Conservation (phyloP, 2,113 vertebrate species). For the Cheilinus undulatus region DNA sequence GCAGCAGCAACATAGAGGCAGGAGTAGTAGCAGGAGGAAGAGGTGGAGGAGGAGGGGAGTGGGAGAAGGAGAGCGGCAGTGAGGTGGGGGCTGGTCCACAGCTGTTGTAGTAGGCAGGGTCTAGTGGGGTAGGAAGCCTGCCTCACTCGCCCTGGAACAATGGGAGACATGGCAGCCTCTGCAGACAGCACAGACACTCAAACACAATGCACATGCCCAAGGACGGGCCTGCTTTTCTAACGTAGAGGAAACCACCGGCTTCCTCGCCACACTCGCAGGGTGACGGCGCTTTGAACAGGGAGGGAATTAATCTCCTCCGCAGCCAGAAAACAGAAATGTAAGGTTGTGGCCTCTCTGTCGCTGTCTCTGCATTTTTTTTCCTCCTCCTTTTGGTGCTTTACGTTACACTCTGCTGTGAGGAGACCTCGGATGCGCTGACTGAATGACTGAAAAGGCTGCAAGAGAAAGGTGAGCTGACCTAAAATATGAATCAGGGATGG, state of each 20-base stretch:
- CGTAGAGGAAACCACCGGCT: slow-evolving; percentile 66
- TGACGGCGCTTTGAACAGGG: slow-evolving; percentile 40
- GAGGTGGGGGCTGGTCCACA: slow-evolving; percentile 84
- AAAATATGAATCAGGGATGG: not conserved
- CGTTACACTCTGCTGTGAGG: slow-evolving; percentile 47
- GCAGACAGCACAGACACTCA: slow-evolving; percentile 66
- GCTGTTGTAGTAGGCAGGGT: slow-evolving; percentile 83
- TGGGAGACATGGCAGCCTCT: slow-evolving; percentile 81
- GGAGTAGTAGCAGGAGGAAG: slow-evolving; percentile 57
- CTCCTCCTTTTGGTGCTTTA: slow-evolving; percentile 45
- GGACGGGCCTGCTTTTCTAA: slow-evolving; percentile 58
- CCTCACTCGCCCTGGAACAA: slow-evolving; percentile 81
- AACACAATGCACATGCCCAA: slow-evolving; percentile 63
- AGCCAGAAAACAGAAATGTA: slow-evolving; percentile 61
- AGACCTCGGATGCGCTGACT: slow-evolving; percentile 61
- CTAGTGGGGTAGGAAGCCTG: slow-evolving; percentile 77
- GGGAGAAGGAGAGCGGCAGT: slow-evolving; percentile 57
- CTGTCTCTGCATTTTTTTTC: slow-evolving; percentile 2
- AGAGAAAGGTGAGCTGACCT: slow-evolving; percentile 66
- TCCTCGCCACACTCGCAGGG: slow-evolving; percentile 46
- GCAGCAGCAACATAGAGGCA: slow-evolving; percentile 65
- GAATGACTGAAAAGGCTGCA: slow-evolving; percentile 66
- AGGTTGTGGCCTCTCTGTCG: slow-evolving; percentile 55
- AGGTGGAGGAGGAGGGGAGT: slow-evolving; percentile 59
- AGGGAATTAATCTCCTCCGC: slow-evolving; percentile 35